A percentile compares a stretch with the other conserved stretches of the same genome.
These are phyloP conservation scores for Syngnathus typhle DNA, from an alignment of 2,113 vertebrate genomes.

Conservation along the genomic window DNA sequence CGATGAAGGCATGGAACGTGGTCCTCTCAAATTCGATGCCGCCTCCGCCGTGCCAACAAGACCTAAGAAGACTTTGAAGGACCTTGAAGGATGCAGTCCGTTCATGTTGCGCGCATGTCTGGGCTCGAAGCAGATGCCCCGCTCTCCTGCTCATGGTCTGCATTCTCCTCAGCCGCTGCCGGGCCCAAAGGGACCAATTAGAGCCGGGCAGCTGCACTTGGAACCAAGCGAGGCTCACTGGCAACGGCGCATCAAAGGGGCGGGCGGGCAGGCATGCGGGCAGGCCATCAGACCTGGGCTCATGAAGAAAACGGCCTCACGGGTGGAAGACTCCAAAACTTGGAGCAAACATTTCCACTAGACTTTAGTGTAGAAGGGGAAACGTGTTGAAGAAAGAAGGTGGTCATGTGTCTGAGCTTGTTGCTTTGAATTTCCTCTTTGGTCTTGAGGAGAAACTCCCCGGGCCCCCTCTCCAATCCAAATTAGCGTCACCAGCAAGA, in stretches of 20 bases:
- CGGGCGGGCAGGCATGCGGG: slow-evolving; percentile 5
- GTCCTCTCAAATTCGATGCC: too few species aligned
- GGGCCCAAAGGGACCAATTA: slow-evolving; percentile 73
- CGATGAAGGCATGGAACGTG: too few species aligned
- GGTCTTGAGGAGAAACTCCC: slow-evolving; percentile 16
- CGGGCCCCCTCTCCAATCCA: slow-evolving; percentile 34
- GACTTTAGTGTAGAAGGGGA: neutral
- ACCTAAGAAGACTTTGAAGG: slow-evolving; percentile 52
- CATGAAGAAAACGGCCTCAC: neutral
- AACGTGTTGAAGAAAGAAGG: neutral
- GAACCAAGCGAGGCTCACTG: slow-evolving; percentile 34
- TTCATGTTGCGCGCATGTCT: slow-evolving; percentile 46
- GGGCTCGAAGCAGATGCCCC: slow-evolving; percentile 61
- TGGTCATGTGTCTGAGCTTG: neutral
- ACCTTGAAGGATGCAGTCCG: slow-evolving; percentile 30
- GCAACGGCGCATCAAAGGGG: slow-evolving; percentile 29
- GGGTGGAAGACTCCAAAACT: neutral
- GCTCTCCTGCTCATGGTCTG: slow-evolving; percentile 48
- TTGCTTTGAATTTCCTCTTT: slow-evolving; percentile 23
- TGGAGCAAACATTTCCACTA: neutral
- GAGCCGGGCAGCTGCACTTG: slow-evolving; percentile 61
- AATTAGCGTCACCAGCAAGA: slow-evolving; percentile 40
- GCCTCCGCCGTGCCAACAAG: neutral
- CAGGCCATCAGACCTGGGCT: too few species aligned
- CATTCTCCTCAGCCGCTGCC: slow-evolving; percentile 42